Evolutionary conservation across 2,113 vertebrate genomes (phyloP).

Genomic region (Rhea pennata): DNA sequence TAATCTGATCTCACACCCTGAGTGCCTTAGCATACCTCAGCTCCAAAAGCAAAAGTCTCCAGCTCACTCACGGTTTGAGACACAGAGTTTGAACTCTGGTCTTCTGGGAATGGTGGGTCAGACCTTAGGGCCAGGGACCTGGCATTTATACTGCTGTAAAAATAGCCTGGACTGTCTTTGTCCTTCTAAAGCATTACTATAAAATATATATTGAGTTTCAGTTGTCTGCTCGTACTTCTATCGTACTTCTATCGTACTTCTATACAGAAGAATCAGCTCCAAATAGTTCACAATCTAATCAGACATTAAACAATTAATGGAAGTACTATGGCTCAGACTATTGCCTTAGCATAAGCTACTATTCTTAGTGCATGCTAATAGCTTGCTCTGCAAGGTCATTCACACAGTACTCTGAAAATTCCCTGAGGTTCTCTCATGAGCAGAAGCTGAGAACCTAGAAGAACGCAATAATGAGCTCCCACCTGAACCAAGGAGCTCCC

Average conservation of each 20-base stretch:
- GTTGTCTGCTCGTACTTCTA: neutral
- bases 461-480: neutral
- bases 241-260: neutral
- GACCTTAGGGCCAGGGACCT: neutral
- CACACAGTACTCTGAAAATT: neutral
- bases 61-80: neutral
- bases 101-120: neutral
- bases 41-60: neutral
- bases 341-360: neutral
- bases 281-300: neutral
- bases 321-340: neutral
- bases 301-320: neutral
- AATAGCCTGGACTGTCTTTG: conserved; percentile 10
- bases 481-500: neutral
- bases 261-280: neutral
- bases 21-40: neutral
- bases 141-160: neutral
- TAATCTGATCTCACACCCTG: neutral
- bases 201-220: neutral
- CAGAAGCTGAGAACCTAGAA: neutral
- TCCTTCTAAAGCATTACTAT: neutral
- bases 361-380: neutral
- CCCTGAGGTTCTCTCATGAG: neutral
- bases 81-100: neutral
- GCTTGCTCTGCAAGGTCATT: neutral